Base-by-base conservation (phyloP, 1,140 invertebrate genomes). In the Leptestheria dahalacensis region DNA sequence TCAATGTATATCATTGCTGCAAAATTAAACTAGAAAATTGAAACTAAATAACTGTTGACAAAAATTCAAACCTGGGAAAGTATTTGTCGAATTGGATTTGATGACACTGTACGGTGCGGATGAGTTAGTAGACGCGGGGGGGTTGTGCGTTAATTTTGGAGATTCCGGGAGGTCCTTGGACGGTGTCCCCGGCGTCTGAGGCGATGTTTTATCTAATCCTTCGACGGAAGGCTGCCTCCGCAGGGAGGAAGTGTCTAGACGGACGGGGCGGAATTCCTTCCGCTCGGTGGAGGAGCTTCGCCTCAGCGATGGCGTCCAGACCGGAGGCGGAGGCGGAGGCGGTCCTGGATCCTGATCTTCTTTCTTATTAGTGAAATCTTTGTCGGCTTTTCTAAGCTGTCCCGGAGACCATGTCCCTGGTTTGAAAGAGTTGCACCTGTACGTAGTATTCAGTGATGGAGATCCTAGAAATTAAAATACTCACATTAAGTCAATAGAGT, bases 361-460 rank as follows among this genome's bases (percentile, higher is more conserved):
- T 26, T 15, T 56, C 23, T 29, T 29, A 23, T 25, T 12, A 15
- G 47, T 28, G 24, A 21, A 21, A 18, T 24, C 26, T 6, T 25
- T 33, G 18, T 21, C 51, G 59, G 18, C 9, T 23, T 50, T 57
- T 21, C 4, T n/a, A 50, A 15, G 15, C 33, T 62, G 60, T 4
- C 62, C 60, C 48, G 62, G 62, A n/a, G 62, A 58, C 62, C 62
- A 63, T 18, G 61, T 60, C 61, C 60, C 62, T 57, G 56, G 33
- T 15, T 41, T 41, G 6, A 15, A 41, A 41, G 33, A 41, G 33
- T 41, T 41, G 33, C 33, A 41, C 33, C 15, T 41, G 33, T 41
- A 41, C 6, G 15, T 41, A 15, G 6, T 6, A 15, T 15, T 41
- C 33, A 41, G 33, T 15, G 15, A 6, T 9, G 33, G 33, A 41